These are phyloP conservation scores for Amblyjoppa fuscipennis DNA, from an alignment of 2,888 invertebrate genomes.

Conservation along the genomic window DNA sequence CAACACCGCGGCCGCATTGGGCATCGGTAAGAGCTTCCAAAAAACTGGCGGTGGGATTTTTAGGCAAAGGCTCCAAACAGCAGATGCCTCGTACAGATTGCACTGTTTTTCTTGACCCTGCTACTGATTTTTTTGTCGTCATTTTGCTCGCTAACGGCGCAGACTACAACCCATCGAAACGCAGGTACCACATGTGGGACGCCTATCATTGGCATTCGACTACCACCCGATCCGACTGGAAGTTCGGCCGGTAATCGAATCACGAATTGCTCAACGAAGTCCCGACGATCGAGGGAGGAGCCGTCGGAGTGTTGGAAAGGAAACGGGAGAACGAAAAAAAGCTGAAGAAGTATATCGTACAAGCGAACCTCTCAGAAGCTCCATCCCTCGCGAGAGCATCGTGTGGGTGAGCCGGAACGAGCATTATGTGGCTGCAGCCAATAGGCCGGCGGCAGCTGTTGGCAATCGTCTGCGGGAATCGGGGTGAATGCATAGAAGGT, in stretches of 20 bases:
- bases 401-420: conserved; percentile 30
- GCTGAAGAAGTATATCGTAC: conserved; percentile 24
- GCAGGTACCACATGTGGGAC: neutral
- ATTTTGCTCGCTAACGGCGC: neutral
- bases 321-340: conserved; percentile 14
- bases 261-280: conserved; percentile 33
- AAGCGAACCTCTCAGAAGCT: conserved; percentile 2
- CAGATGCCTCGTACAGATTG: neutral
- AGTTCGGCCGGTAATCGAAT: conserved; percentile 38
- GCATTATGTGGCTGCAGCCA: conserved; percentile 71
- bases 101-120: neutral
- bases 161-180: neutral
- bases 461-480: conserved; percentile 73
- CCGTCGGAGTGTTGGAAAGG: neutral
- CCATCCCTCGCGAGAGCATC: neutral
- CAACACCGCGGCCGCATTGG: neutral
- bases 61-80: neutral
- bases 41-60: neutral
- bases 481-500: conserved; percentile 47
- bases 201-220: neutral
- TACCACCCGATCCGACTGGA: neutral
- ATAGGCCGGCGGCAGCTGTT: conserved; percentile 78
- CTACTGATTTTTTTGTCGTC: neutral
- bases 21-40: neutral
- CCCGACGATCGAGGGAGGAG: conserved; percentile 9